Evolutionary conservation across 2,888 invertebrate genomes (phyloP), one percentile per base, ranked within the genome.

Genomic region (Drosophila siamana): DNA sequence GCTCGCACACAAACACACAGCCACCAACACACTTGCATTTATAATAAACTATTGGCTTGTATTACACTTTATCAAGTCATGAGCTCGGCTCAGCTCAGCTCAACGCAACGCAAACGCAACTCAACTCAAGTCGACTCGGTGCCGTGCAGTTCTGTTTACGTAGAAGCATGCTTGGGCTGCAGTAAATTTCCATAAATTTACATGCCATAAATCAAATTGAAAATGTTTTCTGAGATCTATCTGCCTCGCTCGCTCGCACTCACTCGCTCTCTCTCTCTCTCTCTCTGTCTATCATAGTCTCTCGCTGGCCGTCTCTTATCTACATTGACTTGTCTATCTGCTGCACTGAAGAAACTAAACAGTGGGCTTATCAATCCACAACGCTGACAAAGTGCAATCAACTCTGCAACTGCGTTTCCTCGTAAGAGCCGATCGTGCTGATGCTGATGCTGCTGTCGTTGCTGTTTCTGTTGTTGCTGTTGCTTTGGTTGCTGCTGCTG

Each of bases 151-250:
- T 70, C 43, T 70, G 30, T 66, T 78, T 74, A 57, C 82, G 68
- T 8, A 56, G 76, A 62, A 80, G 56, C 71, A 66, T 61, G 57
- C 69, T 61, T 44, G 56, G 72, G 63, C 54, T 44, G 68, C 78
- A 72, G 83, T 88, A 86, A 88, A 88, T 88, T 88, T 83, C 86
- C 88, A 83, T 83, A 88, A 83, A 83, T 86, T 83, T 88, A 68
- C 83, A 88, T 88, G 88, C 81, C 68, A 88, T 83, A 88, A 86
- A 86, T 83, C 88, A 83, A 85, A 83, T 87, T 70, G 74, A 67
- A 77, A 83, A 74, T 86, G 80, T 74, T 70, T 59, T 62, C 41
- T 61, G 56, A 55, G 19, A 15, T 28, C 26, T 16, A 13, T 41
- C 8, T 40, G 9, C 2, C 41, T 2, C 9, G 4, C 47, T 48